Evolutionary conservation across 1,140 invertebrate species (phyloP), one percentile per base, ranked within the genome.

Genomic region (Drosophila truncata): DNA sequence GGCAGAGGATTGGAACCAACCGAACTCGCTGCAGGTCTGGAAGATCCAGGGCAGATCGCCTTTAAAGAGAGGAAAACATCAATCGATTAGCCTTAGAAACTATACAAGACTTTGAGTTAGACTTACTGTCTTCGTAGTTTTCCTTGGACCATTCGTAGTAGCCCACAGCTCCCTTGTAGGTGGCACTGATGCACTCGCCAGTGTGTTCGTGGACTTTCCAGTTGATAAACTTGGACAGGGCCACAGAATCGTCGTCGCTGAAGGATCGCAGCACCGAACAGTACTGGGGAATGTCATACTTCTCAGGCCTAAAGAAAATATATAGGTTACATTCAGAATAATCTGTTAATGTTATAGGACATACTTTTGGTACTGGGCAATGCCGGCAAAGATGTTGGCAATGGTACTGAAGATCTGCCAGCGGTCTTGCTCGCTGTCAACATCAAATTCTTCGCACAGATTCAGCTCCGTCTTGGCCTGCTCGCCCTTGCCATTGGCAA

Each of bases 11-110:
- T 96, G 96, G 86, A 94, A 97, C 92, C 95, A 97, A 47, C 96
- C 96, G 82, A 95, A 97, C 91, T 97, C 96, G 14, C 94, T 95
- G 91, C 96, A 97, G 0, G 95, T 96, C 90, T 96, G 96, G 82
- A 96, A 96, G 9, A 91, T 93, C 96, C 96, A 96, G 2, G 69
- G 63, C 20, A 90, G 50, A 49, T 52, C 75, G 46, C 57, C 85
- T 87, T 27, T 44, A 37, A 29, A 29, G n/a, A 2, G 2, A 2
- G 13, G 2, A 41, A 61, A 47, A 25, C 3, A 5, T 25, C 1
- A 1, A 5, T 25, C 1, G 2, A 4, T 65, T 20, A 37, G 13
- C 14, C 5, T 18, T 0, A 3, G 4, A 13, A 57, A 13, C 7
- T 2, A 18, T 29, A 14, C 11, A 2, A 20, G 11, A 31, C 10